Percentiles rank a stretch among this genome's conserved stretches.
Evolutionary conservation across 1,140 invertebrate species (phyloP).

Genomic region (Bilobella aurantiaca): DNA sequence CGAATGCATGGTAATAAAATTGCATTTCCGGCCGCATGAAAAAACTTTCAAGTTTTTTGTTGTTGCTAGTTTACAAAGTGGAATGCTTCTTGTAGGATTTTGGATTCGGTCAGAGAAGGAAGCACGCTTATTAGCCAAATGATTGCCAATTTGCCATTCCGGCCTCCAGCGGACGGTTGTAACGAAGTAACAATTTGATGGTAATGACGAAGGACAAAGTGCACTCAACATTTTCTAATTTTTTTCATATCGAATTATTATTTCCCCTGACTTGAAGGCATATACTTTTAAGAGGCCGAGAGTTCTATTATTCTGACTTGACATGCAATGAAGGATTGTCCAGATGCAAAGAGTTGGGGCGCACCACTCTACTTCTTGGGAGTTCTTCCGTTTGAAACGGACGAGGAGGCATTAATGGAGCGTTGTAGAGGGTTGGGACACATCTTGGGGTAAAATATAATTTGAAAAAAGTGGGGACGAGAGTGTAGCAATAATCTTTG

Average conservation of each 20-base stretch:
- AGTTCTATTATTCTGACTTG: not conserved
- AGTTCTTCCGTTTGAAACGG: not conserved
- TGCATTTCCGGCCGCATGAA: no score
- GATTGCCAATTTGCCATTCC: not conserved
- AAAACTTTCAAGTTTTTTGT: no score
- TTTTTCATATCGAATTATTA: not conserved
- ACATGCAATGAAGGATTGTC: not conserved
- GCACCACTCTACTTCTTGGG: not conserved
- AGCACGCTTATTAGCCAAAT: not conserved
- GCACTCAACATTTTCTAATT: not conserved
- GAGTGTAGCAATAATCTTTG: conserved; percentile 2
- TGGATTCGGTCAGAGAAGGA: not conserved
- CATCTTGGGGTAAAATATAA: not conserved
- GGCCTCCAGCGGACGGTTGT: not conserved
- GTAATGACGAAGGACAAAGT: not conserved
- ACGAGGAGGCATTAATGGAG: not conserved
- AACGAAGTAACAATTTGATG: not conserved
- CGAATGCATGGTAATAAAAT: no score
- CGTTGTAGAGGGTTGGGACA: not conserved
- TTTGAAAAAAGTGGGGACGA: not conserved
- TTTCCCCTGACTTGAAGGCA: not conserved
- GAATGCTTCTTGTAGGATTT: not conserved
- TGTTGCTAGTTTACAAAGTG: not conserved
- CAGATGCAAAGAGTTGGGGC: not conserved
- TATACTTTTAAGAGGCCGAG: not conserved